A percentile compares a stretch with the other conserved stretches of the same genome.
phyloP scores from a whole-genome alignment of 2,888 invertebrate species.

The Amphipoea oculea region DNA sequence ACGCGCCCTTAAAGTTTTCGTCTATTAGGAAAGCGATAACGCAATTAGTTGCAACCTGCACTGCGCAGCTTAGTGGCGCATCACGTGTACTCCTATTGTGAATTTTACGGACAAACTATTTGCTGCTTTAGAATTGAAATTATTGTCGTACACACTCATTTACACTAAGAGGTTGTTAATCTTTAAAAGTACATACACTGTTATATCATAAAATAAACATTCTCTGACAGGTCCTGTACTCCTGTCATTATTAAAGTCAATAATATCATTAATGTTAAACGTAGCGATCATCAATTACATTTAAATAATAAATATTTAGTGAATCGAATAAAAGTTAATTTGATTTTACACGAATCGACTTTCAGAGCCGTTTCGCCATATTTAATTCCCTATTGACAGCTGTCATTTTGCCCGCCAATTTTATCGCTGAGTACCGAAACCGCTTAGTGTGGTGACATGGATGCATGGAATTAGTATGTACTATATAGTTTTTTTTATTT shows the following conservation, averaged over 20 bases:
- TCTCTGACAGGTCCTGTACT: not conserved
- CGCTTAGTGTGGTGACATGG: not conserved
- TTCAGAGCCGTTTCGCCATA: constrained; percentile 16
- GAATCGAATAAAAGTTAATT: not conserved
- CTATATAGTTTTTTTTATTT: not conserved
- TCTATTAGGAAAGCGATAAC: too few relatives aligned
- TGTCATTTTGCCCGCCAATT: constrained; percentile 45
- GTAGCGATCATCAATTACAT: not conserved
- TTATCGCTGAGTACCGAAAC: constrained; percentile 4
- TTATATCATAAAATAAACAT: not conserved
- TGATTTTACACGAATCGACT: constrained; percentile 9
- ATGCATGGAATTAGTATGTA: not conserved
- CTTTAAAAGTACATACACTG: not conserved
- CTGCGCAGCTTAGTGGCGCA: too few relatives aligned
- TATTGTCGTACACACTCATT: too few relatives aligned
- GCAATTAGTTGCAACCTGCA: too few relatives aligned
- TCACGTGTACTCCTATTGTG: too few relatives aligned
- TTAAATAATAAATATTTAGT: not conserved
- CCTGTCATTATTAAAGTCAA: not conserved
- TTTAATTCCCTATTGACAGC: constrained; percentile 40
- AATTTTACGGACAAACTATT: too few relatives aligned
- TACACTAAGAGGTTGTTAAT: too few relatives aligned
- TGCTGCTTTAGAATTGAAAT: too few relatives aligned
- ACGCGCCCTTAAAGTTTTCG: too few relatives aligned
- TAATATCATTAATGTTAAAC: not conserved